These are phyloP conservation scores for Subacronicta megacephala DNA, from an alignment of 2,888 invertebrate genomes.

Conservation along the genomic window DNA sequence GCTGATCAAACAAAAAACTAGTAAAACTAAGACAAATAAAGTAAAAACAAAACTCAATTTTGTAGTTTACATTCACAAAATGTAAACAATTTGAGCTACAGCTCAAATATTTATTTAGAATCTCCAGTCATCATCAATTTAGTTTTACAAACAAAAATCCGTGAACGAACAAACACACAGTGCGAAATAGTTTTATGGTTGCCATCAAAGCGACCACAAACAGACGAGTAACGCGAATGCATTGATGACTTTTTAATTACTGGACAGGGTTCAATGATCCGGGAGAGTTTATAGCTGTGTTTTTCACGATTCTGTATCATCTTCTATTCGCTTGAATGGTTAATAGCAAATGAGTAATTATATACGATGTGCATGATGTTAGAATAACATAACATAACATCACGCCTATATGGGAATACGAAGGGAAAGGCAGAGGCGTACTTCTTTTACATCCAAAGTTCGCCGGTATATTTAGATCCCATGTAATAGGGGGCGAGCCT, in stretches of 20 bases:
- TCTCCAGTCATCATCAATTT: constrained; percentile 52
- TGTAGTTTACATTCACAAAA: neutral
- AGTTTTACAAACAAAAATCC: constrained; percentile 52
- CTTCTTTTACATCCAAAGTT: no score
- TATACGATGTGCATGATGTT: no score
- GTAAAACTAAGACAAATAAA: no score
- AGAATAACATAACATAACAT: no score
- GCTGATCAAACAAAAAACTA: neutral
- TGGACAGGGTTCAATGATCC: constrained; percentile 60
- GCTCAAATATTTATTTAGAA: constrained; percentile 25
- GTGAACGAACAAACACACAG: constrained; percentile 56
- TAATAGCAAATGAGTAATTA: no score
- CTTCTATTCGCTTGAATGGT: constrained; percentile 19
- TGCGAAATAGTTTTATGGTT: constrained; percentile 70
- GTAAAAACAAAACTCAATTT: neutral
- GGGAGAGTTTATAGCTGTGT: constrained; percentile 22
- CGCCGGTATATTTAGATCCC: no score
- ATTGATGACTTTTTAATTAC: constrained; percentile 78
- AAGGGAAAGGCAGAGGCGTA: no score
- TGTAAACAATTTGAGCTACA: neutral
- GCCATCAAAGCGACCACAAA: constrained; percentile 69
- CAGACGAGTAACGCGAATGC: constrained; percentile 67
- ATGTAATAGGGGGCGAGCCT: no score
- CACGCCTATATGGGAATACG: no score
- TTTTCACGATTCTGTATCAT: constrained; percentile 27